Evolutionary conservation across 2,113 vertebrate genomes (phyloP).

Genomic region (Panurus biarmicus): DNA sequence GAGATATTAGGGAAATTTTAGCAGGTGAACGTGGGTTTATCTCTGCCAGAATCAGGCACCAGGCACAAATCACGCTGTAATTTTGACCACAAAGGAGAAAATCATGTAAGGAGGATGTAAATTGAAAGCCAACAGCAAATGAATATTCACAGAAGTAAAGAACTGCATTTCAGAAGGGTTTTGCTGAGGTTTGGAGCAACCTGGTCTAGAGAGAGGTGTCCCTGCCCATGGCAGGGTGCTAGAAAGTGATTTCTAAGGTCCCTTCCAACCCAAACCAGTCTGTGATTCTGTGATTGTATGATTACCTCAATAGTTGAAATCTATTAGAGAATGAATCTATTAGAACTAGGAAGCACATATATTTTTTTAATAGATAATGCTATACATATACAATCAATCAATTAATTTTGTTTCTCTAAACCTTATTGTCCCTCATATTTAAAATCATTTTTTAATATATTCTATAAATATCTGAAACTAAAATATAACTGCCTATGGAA

Average conservation of each 20-base stretch:
- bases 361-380: neutral
- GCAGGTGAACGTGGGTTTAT: neutral
- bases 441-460: neutral
- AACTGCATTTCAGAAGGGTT: neutral
- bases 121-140: neutral
- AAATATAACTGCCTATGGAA: neutral
- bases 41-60: neutral
- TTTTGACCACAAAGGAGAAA: neutral
- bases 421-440: neutral
- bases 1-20: neutral
- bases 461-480: neutral
- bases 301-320: neutral
- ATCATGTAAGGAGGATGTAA: neutral
- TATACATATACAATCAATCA: neutral
- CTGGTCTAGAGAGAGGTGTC: neutral
- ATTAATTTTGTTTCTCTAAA: neutral
- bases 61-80: neutral
- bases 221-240: neutral
- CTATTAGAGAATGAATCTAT: neutral
- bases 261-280: neutral
- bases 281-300: neutral
- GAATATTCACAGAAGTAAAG: neutral
- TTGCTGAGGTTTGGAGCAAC: neutral
- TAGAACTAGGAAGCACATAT: neutral
- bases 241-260: neutral